Evolutionary conservation across 2,113 vertebrate species (phyloP).

Genomic region (Syrrhaptes paradoxus): DNA sequence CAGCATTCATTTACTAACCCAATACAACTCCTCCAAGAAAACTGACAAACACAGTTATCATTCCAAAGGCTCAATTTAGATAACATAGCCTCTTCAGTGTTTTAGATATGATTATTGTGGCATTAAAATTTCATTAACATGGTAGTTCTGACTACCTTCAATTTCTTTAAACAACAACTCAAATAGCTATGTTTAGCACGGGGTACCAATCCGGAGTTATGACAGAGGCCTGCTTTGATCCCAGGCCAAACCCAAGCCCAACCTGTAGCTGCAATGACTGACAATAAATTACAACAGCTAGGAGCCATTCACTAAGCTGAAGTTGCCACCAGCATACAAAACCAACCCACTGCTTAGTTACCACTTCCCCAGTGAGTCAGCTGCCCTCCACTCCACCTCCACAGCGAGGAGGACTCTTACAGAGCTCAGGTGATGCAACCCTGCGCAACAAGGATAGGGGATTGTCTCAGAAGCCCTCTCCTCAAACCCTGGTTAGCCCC

Average conservation of each 20-base stretch:
- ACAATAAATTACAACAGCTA: neutral
- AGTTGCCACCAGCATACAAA: fast-evolving
- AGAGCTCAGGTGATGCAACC: neutral
- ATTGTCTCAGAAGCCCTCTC: neutral
- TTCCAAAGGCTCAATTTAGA: neutral
- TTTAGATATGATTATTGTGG: neutral
- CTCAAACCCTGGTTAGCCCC: neutral
- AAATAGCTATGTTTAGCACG: neutral
- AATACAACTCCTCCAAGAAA: neutral
- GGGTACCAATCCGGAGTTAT: neutral
- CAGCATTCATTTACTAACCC: neutral
- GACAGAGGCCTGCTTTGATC: neutral
- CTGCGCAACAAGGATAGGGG: fast-evolving
- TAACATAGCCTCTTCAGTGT: neutral
- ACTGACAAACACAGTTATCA: neutral
- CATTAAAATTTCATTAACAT: neutral
- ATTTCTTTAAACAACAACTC: neutral
- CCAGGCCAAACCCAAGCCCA: neutral
- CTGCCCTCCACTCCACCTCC: neutral
- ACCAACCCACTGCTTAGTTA: fast-evolving
- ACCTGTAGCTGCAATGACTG: neutral
- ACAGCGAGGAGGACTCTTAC: neutral
- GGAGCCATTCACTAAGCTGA: fast-evolving
- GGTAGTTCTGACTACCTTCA: neutral
- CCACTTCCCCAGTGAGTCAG: neutral